Conservation (phyloP, 2,797 vertebrate species). For the Scomberomorus guttatus region DNA sequence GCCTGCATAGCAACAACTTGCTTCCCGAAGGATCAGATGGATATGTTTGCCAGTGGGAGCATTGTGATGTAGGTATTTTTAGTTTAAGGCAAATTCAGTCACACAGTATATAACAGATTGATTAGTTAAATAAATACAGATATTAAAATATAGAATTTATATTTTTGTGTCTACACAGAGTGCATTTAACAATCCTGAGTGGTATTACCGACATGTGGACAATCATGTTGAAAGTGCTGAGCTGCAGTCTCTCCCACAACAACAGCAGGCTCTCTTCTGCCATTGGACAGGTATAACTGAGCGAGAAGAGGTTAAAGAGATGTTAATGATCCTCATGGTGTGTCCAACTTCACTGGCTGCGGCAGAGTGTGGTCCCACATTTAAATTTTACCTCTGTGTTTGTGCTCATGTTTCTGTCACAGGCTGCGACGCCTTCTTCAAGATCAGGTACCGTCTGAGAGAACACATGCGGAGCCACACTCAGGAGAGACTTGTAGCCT, state of each 20-base stretch:
- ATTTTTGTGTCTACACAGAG: constrained; percentile 69
- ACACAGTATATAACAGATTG: too few relatives aligned
- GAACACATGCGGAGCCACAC: constrained; percentile 85
- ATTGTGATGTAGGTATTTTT: constrained; percentile 83
- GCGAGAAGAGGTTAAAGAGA: neutral
- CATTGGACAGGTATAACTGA: constrained; percentile 79
- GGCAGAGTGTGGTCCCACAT: neutral
- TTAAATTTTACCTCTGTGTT: neutral
- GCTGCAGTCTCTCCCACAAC: constrained; percentile 80
- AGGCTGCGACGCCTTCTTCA: constrained; percentile 84
- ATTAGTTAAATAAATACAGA: too few relatives aligned
- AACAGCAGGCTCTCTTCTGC: constrained; percentile 86
- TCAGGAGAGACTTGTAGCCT: constrained; percentile 83
- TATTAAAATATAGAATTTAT: neutral
- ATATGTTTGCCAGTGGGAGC: constrained; percentile 86
- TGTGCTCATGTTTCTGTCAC: neutral
- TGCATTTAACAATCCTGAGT: constrained; percentile 87
- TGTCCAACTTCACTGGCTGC: neutral
- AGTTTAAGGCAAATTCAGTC: neutral
- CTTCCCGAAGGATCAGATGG: constrained; percentile 79
- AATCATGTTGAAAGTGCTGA: constrained; percentile 85
- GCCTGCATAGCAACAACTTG: constrained; percentile 81
- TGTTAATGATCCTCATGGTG: neutral
- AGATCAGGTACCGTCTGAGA: constrained; percentile 83
- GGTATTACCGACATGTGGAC: constrained; percentile 88